phyloP scores from a whole-genome alignment of 2,888 invertebrate genomes.

The Diplolepis rosae region DNA sequence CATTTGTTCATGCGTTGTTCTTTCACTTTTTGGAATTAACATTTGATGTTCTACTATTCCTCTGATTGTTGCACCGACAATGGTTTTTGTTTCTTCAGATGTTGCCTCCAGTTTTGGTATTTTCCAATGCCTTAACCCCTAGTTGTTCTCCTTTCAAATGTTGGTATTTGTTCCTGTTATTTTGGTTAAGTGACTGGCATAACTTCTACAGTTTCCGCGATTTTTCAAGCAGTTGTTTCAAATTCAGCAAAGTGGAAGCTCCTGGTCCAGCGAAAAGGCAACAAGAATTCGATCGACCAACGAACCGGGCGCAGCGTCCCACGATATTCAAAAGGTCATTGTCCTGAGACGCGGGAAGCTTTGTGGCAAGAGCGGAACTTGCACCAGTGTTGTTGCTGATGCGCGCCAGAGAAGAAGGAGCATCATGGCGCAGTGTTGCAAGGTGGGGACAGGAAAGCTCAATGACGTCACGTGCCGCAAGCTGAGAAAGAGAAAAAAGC shows the following conservation, averaged over 20 bases:
- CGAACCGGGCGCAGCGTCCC: constrained; percentile 36
- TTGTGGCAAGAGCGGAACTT: constrained; percentile 33
- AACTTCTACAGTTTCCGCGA: no score
- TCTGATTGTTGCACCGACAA: no score
- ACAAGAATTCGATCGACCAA: not conserved
- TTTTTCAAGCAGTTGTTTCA: no score
- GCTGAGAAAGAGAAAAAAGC: constrained; percentile 33
- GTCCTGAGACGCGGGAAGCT: constrained; percentile 49
- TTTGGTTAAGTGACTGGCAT: no score
- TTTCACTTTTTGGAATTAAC: no score
- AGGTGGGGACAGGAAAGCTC: constrained; percentile 30
- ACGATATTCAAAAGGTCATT: constrained; percentile 49
- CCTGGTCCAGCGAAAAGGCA: not conserved
- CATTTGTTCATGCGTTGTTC: no score
- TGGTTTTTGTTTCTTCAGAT: no score
- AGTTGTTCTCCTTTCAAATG: no score
- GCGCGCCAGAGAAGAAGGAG: constrained; percentile 37
- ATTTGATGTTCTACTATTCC: no score
- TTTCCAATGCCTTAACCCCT: no score
- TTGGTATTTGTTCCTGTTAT: no score
- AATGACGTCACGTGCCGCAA: constrained; percentile 48
- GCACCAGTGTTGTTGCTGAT: constrained; percentile 39
- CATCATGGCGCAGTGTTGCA: constrained; percentile 34
- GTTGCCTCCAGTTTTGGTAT: no score
- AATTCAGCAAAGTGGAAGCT: not conserved